Base-by-base conservation (phyloP, 2,113 vertebrate species). In the Otus sunia region DNA sequence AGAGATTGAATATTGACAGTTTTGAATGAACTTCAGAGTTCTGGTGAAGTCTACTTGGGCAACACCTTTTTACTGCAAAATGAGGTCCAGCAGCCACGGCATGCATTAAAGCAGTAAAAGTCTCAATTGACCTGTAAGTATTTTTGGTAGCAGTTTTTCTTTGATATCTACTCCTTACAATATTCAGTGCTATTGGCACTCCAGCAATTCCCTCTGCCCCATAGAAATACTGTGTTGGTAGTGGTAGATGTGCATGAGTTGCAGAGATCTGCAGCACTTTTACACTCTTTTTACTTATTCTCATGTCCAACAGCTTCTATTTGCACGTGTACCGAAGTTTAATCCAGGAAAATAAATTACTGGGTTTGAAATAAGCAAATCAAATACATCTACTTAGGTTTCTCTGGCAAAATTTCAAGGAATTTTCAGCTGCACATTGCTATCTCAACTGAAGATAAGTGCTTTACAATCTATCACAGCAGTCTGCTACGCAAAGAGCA, bases 371-470 rank as follows among this genome's bases (percentile, higher is more conserved):
- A 79, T 32, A 76, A 78, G 27, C 56, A 91, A 94, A 83, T 67
- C 8, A 74, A 86, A 84, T 36, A 12, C 9, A 81, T 68, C 58
- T 72, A 27, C 58, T 88, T 79, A 36, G 19, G 58, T 66, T 95
- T 90, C 67, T 37, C 47, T 91, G 73, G 89, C 55, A 92, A 92
- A 87, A 78, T 90, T 86, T 87, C 93, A 74, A 92, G 49, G 50
- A 67, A 77, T 29, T 94, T 92, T 80, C 69, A 79, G 79, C 29
- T 80, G 32, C 62, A 78, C 32, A 15, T 30, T 79, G 86, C 80
- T 82, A 52, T 66, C 66, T 88, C 74, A 91, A 15, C 53, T 82
- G 81, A 91, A 92, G 58, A 62, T n/a, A 76, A 94, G 60, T 62
- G 81, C 86, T 85, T 89, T 82, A 68, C 39, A 83, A 75, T 87